Evolutionary conservation across 2,797 vertebrate species (phyloP), one percentile per base, ranked within the genome.

Genomic region (Alca torda): DNA sequence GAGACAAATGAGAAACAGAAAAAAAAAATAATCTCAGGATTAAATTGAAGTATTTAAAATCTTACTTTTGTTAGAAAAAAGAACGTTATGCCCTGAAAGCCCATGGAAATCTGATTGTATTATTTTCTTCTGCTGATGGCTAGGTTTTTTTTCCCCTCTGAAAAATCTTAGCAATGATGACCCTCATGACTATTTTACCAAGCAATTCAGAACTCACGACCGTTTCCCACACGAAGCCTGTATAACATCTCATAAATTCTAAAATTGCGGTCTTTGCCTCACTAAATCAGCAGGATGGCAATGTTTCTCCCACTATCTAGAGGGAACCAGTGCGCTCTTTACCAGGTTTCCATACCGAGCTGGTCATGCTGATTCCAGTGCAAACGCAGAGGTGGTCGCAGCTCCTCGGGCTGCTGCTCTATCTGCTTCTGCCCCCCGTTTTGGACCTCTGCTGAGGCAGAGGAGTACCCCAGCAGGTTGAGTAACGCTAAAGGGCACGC

Each of bases 331-430:
- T 2, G 33, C n/a, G 11, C n/a, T 57, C 46, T 87, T 69, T 46
- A 63, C 72, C 70, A 92, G 88, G 74, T 91, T 95, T 95, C 83
- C 24, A n/a, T 68, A 64, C 78, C 78, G 84, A 84, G 77, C 84
- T 51, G 48, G 65, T 90, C 87, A 90, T 9, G 37, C 57, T 94
- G 78, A 97, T 96, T 95, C 89, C 92, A 93, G 80, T 83, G 88
- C 85, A 97, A 89, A 92, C 77, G 59, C 80, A 89, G 89, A 95
- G 68, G 83, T 17, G 92, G 93, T 26, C 92, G 89, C 87, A 91
- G 77, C 88, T 96, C 94, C 88, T 95, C 89, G 94, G 57, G 81
- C 80, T 46, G 81, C 93, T 92, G 92, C 78, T 95, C 93, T 79
- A 16, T 87, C 56, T 85, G 92, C 89, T 96, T 90, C 87, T 56